Conservation (phyloP, 1,140 invertebrate species). For the Drosophila athabasca region DNA sequence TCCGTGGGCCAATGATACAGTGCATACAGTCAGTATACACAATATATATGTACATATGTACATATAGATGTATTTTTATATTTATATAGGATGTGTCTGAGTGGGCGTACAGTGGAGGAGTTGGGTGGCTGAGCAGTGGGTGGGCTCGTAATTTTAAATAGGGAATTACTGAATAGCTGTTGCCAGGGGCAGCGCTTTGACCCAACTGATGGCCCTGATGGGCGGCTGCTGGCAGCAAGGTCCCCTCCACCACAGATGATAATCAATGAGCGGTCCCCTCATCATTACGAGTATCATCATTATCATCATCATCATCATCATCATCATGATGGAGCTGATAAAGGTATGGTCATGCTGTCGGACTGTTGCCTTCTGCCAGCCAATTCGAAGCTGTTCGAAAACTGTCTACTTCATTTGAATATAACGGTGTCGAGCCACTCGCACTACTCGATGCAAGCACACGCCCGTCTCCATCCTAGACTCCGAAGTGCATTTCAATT, state of each 20-base stretch:
- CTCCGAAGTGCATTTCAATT: conserved; percentile 72
- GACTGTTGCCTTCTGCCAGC: conserved; percentile 6
- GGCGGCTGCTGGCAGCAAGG: too few relatives aligned
- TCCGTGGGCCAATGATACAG: conserved; percentile 16
- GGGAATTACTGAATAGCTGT: conserved; percentile 22
- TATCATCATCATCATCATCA: not conserved
- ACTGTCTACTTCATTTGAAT: conserved; percentile 42
- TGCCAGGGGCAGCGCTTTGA: conserved; percentile 30
- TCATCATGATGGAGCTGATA: not conserved
- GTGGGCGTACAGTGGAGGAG: conserved; percentile 13
- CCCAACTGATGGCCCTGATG: not conserved
- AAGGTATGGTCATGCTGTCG: not conserved
- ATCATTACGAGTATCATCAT: too few relatives aligned
- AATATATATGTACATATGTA: too few relatives aligned
- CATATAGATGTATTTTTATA: not conserved
- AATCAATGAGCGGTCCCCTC: too few relatives aligned
- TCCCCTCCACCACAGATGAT: too few relatives aligned
- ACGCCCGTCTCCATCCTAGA: conserved; percentile 38
- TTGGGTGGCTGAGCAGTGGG: not conserved
- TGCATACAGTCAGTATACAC: too few relatives aligned
- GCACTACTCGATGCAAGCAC: conserved; percentile 7
- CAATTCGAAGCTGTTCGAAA: conserved; percentile 31
- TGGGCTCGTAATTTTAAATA: conserved; percentile 26
- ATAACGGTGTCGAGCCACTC: conserved; percentile 46
- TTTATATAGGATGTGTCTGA: not conserved